Conservation (phyloP, 1,140 invertebrate species). For the Tachypleus tridentatus region DNA sequence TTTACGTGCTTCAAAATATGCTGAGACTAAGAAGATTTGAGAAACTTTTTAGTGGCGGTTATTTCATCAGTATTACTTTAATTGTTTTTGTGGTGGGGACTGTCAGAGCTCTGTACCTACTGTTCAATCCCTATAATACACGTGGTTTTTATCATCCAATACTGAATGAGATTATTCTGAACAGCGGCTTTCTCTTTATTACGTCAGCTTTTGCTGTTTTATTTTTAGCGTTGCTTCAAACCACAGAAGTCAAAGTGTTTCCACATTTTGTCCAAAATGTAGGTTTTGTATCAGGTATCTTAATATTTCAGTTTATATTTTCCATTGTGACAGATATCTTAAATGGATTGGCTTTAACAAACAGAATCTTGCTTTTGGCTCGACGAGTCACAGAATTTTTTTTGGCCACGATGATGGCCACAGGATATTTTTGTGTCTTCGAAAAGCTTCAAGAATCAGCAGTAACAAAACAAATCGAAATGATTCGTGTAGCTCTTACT, state of each 20-base stretch:
- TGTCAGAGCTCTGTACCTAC: conserved; percentile 67
- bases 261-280: conserved; percentile 43
- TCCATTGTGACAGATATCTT: conserved; percentile 67
- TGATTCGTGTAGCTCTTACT: conserved; percentile 32
- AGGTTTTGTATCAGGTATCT: conserved; percentile 56
- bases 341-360: too few species aligned
- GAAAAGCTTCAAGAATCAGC: conserved; percentile 36
- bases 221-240: conserved; percentile 65
- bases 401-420: too few species aligned
- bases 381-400: conserved; percentile 71
- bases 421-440: too few species aligned
- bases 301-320: conserved; percentile 60
- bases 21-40: conserved; percentile 28
- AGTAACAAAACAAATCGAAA: conserved; percentile 33
- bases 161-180: conserved; percentile 62
- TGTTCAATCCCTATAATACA: conserved; percentile 79
- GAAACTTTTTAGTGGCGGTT: conserved; percentile 40
- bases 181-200: conserved; percentile 66
- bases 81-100: conserved; percentile 65
- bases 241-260: conserved; percentile 38
- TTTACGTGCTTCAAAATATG: conserved; percentile 51
- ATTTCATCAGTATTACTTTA: conserved; percentile 69
- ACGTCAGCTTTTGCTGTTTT: conserved; percentile 72
- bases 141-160: conserved; percentile 58
- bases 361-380: conserved; percentile 54